Evolutionary conservation across 2,797 vertebrate genomes (phyloP).

Genomic region (Gymnothorax javanicus): DNA sequence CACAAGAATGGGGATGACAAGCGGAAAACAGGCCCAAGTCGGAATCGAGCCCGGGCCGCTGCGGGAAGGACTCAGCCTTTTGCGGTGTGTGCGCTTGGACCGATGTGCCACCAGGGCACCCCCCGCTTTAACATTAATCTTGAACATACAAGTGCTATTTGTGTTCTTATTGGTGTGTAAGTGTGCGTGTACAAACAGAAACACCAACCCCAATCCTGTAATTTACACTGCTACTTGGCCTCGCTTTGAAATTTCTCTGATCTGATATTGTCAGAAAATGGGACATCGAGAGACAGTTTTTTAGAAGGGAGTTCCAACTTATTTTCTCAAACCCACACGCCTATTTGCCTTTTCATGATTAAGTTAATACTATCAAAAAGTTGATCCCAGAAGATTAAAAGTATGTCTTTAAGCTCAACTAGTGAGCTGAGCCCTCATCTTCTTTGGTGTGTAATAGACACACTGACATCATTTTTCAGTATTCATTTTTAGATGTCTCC

Average conservation of each 20-base stretch:
- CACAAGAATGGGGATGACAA: too few relatives aligned
- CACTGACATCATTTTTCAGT: not conserved
- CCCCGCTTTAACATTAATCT: too few relatives aligned
- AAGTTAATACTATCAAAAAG: not conserved
- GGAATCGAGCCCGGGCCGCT: too few relatives aligned
- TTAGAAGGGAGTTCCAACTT: not conserved
- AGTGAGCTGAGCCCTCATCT: not conserved
- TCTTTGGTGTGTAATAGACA: not conserved
- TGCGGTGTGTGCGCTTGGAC: too few relatives aligned
- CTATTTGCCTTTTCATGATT: not conserved
- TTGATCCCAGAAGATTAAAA: not conserved
- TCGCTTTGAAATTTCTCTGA: not conserved
- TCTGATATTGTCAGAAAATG: not conserved
- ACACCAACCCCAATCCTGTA: not conserved
- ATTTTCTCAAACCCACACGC: not conserved
- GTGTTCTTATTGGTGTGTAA: not conserved
- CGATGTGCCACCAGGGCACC: too few relatives aligned
- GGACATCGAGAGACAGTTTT: not conserved
- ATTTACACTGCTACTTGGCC: not conserved
- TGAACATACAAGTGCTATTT: not conserved
- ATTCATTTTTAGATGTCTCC: not conserved
- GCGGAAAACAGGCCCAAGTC: too few relatives aligned
- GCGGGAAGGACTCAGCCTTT: too few relatives aligned
- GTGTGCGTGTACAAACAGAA: not conserved
- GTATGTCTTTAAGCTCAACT: not conserved